phyloP scores from a whole-genome alignment of 2,888 invertebrate genomes.

The Drosophila phalerata region DNA sequence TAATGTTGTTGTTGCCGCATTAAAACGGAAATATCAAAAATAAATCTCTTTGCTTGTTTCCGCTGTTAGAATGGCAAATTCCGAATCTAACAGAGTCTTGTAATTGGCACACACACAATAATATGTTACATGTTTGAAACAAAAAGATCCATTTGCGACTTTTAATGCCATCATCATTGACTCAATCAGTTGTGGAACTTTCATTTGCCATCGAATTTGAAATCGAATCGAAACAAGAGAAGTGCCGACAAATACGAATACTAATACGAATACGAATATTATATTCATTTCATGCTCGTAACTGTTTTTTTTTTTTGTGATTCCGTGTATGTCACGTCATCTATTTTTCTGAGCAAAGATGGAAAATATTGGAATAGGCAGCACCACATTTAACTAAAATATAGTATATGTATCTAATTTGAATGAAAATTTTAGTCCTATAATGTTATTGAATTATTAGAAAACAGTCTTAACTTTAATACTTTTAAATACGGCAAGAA shows the following conservation, averaged over 20 bases:
- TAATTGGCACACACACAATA: conserved; percentile 29
- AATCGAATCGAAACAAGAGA: neutral
- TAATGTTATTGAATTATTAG: no score
- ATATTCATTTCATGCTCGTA: conserved; percentile 10
- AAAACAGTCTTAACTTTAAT: no score
- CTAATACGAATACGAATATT: neutral
- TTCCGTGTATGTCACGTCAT: conserved; percentile 15
- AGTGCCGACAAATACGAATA: conserved; percentile 1
- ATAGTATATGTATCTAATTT: no score
- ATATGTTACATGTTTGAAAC: conserved; percentile 55
- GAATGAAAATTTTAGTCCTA: no score
- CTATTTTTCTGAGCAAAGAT: neutral
- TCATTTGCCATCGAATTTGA: conserved; percentile 45
- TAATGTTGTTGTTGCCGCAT: conserved; percentile 49
- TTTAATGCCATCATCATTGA: conserved; percentile 80
- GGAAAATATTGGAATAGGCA: no score
- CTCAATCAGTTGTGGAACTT: conserved; percentile 76
- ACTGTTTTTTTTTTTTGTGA: conserved; percentile 17
- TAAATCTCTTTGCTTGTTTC: conserved; percentile 75
- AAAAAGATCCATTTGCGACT: conserved; percentile 79
- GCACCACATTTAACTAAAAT: no score
- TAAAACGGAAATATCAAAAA: conserved; percentile 77
- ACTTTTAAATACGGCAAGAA: neutral
- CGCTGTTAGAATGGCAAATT: conserved; percentile 67
- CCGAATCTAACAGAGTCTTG: conserved; percentile 10